A percentile compares a stretch with the other conserved stretches of the same genome.
Conservation (phyloP, 1,140 invertebrate genomes). For the Telenomus remus region DNA sequence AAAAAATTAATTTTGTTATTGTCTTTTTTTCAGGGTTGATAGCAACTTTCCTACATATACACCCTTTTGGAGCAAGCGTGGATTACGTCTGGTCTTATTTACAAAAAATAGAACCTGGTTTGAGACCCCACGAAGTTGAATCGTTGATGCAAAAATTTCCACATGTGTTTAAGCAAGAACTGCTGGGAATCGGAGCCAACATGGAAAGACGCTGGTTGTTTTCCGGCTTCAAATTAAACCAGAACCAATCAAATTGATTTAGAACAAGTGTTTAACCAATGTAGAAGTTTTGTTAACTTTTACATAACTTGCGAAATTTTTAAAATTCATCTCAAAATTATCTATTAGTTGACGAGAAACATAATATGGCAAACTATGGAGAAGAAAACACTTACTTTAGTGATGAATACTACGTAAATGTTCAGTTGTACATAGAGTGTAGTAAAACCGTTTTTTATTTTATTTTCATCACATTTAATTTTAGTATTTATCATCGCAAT, state of each 20-base stretch:
- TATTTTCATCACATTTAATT: too few relatives aligned
- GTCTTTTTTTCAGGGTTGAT: conserved; percentile 79
- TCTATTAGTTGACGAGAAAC: too few relatives aligned
- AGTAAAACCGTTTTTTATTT: too few relatives aligned
- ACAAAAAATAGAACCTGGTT: conserved; percentile 82
- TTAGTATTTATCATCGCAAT: too few relatives aligned
- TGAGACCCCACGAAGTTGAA: conserved; percentile 84
- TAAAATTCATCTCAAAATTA: too few relatives aligned
- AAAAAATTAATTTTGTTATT: too few relatives aligned
- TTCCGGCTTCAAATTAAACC: conserved; percentile 78
- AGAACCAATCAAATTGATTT: conserved; percentile 58
- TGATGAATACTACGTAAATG: too few relatives aligned
- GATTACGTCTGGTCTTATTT: conserved; percentile 91
- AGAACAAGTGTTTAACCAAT: not conserved
- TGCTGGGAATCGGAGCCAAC: conserved; percentile 84
- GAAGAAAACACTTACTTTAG: too few relatives aligned
- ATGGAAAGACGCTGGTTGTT: conserved; percentile 87
- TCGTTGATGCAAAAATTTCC: conserved; percentile 84
- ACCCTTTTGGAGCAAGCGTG: conserved; percentile 89
- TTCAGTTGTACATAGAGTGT: too few relatives aligned
- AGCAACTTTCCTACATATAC: conserved; percentile 89
- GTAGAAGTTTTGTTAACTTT: too few relatives aligned
- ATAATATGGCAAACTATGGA: too few relatives aligned
- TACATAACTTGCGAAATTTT: too few relatives aligned
- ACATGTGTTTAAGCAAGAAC: conserved; percentile 84